Percentiles rank a stretch among this genome's conserved stretches.
phyloP scores from a whole-genome alignment of 1,140 invertebrate genomes.

The Parapsyche elsis region DNA sequence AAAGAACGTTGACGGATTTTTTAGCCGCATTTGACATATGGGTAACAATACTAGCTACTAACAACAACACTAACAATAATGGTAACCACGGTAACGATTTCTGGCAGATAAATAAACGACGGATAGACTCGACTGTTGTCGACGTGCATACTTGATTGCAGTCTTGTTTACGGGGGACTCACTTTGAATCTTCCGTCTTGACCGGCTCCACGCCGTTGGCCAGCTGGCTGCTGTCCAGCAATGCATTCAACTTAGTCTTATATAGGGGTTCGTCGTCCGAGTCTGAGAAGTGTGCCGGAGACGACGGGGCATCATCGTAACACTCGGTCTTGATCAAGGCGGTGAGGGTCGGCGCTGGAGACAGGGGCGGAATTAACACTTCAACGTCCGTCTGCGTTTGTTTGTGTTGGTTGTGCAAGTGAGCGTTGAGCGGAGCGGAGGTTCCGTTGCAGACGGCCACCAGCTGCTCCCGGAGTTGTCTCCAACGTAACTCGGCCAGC shows the following conservation, averaged over 20 bases:
- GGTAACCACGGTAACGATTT: too few relatives aligned
- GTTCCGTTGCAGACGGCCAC: not conserved
- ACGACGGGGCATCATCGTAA: not conserved
- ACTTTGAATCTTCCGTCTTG: not conserved
- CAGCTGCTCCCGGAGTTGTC: not conserved
- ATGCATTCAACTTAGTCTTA: conserved; percentile 54
- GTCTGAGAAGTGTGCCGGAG: conserved; percentile 53
- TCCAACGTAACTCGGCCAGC: conserved; percentile 2
- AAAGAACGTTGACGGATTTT: too few relatives aligned
- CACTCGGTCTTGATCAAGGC: not conserved
- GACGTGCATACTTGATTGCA: too few relatives aligned
- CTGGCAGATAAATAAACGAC: too few relatives aligned
- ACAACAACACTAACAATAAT: too few relatives aligned
- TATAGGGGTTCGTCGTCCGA: conserved; percentile 65
- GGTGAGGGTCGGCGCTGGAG: not conserved
- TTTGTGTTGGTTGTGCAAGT: not conserved
- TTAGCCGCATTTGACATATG: too few relatives aligned
- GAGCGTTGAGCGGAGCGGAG: not conserved
- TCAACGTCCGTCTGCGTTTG: not conserved
- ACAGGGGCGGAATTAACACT: too few relatives aligned
- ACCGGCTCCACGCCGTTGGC: not conserved
- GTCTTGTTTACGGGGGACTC: not conserved
- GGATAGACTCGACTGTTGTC: too few relatives aligned
- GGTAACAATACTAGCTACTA: too few relatives aligned
- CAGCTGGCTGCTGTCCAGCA: not conserved